Evolutionary conservation across 2,113 vertebrate genomes (phyloP), one percentile per base, ranked within the genome.

Genomic region (Lates calcarifer): DNA sequence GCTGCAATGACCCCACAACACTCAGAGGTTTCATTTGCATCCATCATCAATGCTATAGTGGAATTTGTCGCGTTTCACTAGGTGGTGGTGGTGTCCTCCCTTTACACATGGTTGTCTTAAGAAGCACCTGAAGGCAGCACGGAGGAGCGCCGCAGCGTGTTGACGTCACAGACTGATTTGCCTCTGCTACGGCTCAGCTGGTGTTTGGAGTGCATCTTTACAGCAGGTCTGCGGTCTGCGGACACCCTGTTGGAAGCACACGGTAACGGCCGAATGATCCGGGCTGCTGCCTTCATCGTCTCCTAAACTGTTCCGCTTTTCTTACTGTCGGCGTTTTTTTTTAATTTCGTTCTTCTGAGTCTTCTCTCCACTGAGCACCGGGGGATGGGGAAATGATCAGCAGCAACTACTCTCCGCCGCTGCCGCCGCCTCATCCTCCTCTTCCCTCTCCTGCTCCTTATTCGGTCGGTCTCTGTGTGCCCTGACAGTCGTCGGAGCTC

Each of bases 341-440:
- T 22, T 51, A 0, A 9, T 7, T 22, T 0, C n/a, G 26, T 24
- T 24, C 0, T 10, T n/a, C 12, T 18, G n/a, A 41, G 13, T 78
- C 57, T 28, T 68, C 53, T 61, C 77, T 74, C 47, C 31, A 35
- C 64, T 73, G 68, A 61, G 43, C 76, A 58, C 74, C 69, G 15
- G 82, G 79, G 77, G 74, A 89, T 88, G 85, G 88, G 84, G 91
- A 91, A 81, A 94, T 94, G 94, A 83, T 70, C 90, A 77, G 79
- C 33, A 72, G 65, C 80, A 84, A 80, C 61, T 49, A 43, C 58
- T 71, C 82, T 37, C 68, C 63, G 0, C 63, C 49, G 2, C 41
- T 35, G 7, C 74, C 41, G 3, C 72, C 26, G 6, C 37, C 56
- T 31, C 55, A n/a, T 26, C 31, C 4, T 35, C 74, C 26, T 24